These are phyloP conservation scores for Drosophila ustulata DNA, from an alignment of 2,888 invertebrate species.

Conservation along the genomic window DNA sequence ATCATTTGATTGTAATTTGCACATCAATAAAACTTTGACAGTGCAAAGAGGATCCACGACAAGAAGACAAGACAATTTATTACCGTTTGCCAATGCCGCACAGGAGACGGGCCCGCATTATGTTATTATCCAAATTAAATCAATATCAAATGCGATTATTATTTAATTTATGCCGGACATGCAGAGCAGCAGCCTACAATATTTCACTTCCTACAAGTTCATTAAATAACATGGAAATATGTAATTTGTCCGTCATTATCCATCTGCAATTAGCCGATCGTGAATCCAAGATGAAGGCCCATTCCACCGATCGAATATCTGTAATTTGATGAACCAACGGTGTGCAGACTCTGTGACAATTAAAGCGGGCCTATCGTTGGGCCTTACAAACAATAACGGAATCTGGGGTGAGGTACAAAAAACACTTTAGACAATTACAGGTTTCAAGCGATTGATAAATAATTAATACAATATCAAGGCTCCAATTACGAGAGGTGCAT, in stretches of 20 bases:
- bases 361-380: not conserved
- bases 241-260: constrained; percentile 22
- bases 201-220: constrained; percentile 55
- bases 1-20: constrained; percentile 57
- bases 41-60: constrained; percentile 29
- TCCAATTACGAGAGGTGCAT: not conserved
- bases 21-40: constrained; percentile 75
- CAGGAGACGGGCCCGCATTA: constrained; percentile 34
- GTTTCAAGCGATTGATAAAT: not conserved
- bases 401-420: not conserved
- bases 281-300: constrained; percentile 48
- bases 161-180: constrained; percentile 57
- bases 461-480: not conserved
- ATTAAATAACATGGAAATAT: constrained; percentile 65
- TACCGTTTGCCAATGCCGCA: constrained; percentile 52
- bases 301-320: constrained; percentile 13
- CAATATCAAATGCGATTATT: constrained; percentile 55
- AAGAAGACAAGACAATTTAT: constrained; percentile 30
- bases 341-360: constrained; percentile 29
- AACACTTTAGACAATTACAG: not conserved
- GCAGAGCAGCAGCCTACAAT: constrained; percentile 27
- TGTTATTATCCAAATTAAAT: constrained; percentile 52
- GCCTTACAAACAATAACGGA: not conserved
- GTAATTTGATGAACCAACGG: constrained; percentile 48
- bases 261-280: constrained; percentile 54